A percentile compares a stretch with the other conserved stretches of the same genome.
Evolutionary conservation across 1,140 invertebrate genomes (phyloP).

Genomic region (Pantala flavescens): DNA sequence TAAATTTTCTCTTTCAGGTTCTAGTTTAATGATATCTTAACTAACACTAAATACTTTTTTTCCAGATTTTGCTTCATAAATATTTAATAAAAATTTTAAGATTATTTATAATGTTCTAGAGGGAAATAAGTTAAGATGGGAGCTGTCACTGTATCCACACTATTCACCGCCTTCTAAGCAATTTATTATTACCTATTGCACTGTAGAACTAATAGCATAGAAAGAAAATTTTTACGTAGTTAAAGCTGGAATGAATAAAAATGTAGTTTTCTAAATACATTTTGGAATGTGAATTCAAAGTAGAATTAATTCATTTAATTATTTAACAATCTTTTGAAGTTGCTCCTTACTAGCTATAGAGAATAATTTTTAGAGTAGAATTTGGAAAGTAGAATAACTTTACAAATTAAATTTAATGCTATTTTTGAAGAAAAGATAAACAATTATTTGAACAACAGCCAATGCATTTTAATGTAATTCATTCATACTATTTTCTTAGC

Average conservation of each 20-base stretch:
- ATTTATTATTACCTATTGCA: neutral
- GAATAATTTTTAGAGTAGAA: neutral
- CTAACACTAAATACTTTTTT: conserved; percentile 3
- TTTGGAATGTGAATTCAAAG: neutral
- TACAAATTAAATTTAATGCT: too few relatives aligned
- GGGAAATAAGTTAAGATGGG: neutral
- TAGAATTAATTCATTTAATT: neutral
- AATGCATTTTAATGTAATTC: neutral
- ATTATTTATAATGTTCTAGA: neutral
- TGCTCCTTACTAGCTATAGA: neutral
- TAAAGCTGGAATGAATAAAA: neutral
- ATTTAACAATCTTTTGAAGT: neutral
- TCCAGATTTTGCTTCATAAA: neutral
- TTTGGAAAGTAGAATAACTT: too few relatives aligned
- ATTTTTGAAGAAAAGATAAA: too few relatives aligned
- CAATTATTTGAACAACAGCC: neutral
- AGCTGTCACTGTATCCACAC: conserved; percentile 1
- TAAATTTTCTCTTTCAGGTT: neutral
- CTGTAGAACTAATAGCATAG: neutral
- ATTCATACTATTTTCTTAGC: too few relatives aligned
- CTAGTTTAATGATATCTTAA: neutral
- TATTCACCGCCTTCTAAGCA: neutral
- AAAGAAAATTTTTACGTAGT: neutral
- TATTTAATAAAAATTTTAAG: neutral
- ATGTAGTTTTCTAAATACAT: neutral